Evolutionary conservation across 2,888 invertebrate species (phyloP), one percentile per base, ranked within the genome.

Genomic region (Oxycera nigricornis): DNA sequence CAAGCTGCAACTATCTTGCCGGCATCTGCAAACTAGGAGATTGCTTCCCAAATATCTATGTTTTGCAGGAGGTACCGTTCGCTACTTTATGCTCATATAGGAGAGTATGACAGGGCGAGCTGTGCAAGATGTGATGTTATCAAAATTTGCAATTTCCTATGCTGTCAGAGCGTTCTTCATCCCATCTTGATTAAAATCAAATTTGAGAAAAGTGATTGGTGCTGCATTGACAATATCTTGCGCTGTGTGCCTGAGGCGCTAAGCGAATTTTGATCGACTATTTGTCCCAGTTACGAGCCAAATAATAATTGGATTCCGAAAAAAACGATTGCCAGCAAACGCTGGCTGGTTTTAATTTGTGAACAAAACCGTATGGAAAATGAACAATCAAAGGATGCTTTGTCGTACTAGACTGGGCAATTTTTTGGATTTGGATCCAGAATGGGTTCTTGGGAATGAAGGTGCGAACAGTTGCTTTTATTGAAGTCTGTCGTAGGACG

Each of bases 71-170:
- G 46, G n/a, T n/a, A n/a, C 11, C 6, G 17, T 7, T 46, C 3
- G 46, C n/a, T 46, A 17, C 46, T 24, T 55, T 55, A 24, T 55
- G 6, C 22, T 55, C 24, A 4, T 3, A 22, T 22, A 22, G 20
- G 20, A 17, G 17, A 22, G 55, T 24, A 24, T 24, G 14, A 22
- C 3, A 24, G 55, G 11, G 20, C 24, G 24, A 41, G 41, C 41
- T 39, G 41, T 65, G 6, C 35, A n/a, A 22, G 11, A 14, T n/a
- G 31, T 52, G 70, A 70, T 70, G 52, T 70, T 70, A 70, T 70
- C 52, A 46, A 70, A 70, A 70, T 70, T 70, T 70, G 70, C 70
- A 70, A 70, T 70, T 70, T 70, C 70, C 70, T 70, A 70, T 55
- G 28, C 70, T 70, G 70, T 70, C 70, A 70, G 70, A 30, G 24